Base-by-base conservation (phyloP, 2,797 vertebrate genomes). In the Anguilla anguilla region DNA sequence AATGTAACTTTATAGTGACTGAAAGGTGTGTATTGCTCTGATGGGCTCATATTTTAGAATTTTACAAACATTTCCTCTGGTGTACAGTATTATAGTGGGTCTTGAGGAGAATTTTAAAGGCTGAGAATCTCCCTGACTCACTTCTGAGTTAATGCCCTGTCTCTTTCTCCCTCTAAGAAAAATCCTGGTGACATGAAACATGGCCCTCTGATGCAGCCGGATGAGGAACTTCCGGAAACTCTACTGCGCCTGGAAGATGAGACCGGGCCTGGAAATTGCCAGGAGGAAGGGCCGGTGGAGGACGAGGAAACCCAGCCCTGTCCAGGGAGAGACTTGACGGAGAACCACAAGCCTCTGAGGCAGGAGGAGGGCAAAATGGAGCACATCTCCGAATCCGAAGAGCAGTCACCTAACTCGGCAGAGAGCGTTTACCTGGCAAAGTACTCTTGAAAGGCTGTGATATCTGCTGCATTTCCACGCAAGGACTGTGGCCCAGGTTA, bases 341-440 rank as follows among this genome's bases (percentile, higher is more conserved):
- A 92, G 0, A 93, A 92, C 0, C 94, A 95, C 19, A 89, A 94
- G 13, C 22, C 7, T 0, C 86, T 96, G n/a, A 83, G 57, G 10
- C 93, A 96, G 88, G 96, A 96, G 88, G 9, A 88, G 0, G 94
- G 95, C 15, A 95, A 95, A 85, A 5, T 43, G 0, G 87, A 89
- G 0, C 0, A 88, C 0, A 0, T 92, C 1, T 92, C 95, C 49
- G 94, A 96, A 82, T 92, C 94, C 0, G 11, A 43, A 13, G 10
- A 3, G 6, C 19, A 25, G 19, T 59, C 11, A 13, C 4, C 11
- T 13, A 6, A 59, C 57, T 59, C 2, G 4, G 57, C 9, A 13
- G 43, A 46, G 4, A 46, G 4, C 4, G 6, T 4, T 4, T 46
- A 46, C 43, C n/a, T n/a, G n/a, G 61, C 5, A 22, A n/a, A 22